A percentile compares a stretch with the other conserved stretches of the same genome.
These are phyloP conservation scores for Microcebus lehilahytsara DNA, from an alignment of 2,113 vertebrate genomes.

Conservation along the genomic window DNA sequence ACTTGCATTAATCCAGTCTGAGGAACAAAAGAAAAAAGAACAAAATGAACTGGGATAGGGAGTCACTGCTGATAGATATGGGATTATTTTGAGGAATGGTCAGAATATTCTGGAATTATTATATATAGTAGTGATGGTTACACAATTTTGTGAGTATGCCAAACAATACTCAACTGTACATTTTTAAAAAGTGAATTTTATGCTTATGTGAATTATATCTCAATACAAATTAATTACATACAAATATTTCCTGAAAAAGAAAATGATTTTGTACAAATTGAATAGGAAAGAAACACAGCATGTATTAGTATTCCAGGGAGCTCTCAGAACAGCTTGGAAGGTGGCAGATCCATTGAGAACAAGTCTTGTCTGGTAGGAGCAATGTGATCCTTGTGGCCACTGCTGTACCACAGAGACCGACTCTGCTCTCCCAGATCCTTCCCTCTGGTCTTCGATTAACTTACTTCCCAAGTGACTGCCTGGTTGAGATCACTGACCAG, in stretches of 20 bases:
- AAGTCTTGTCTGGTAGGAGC: not conserved
- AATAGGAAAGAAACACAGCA: not conserved
- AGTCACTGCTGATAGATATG: not conserved
- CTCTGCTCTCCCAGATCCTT: not conserved
- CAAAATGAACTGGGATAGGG: not conserved
- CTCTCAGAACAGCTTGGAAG: not conserved
- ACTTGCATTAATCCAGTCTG: not conserved
- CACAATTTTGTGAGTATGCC: not conserved
- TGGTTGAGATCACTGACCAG: not conserved
- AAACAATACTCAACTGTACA: no score
- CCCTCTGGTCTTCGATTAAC: fast-evolving
- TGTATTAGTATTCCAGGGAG: not conserved
- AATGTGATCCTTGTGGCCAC: not conserved
- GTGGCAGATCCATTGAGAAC: not conserved
- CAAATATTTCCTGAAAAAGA: not conserved
- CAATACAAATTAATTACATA: not conserved
- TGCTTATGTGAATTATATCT: not conserved
- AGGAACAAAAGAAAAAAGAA: not conserved
- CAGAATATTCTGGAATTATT: not conserved
- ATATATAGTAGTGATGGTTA: no score
- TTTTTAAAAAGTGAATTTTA: not conserved
- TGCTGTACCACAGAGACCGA: fast-evolving
- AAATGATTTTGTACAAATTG: not conserved
- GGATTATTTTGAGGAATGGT: not conserved
- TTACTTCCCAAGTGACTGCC: not conserved